Base-by-base conservation (phyloP, 2,113 vertebrate species). In the Myanophis thanlyinensis region DNA sequence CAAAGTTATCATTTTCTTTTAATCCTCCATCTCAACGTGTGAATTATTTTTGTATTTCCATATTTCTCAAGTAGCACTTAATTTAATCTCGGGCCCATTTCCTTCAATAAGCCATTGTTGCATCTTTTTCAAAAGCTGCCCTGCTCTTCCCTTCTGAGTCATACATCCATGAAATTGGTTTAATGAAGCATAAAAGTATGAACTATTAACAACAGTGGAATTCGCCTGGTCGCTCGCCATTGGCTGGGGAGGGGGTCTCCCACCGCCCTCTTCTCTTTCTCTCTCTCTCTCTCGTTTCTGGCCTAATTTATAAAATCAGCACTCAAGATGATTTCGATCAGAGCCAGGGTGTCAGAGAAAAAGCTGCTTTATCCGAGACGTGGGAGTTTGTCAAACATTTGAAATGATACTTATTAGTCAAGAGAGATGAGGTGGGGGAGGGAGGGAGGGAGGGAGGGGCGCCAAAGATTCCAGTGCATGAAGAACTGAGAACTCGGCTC, bases 151-250 rank as follows among this genome's bases (percentile, higher is more conserved):
- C 99, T 85, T 98, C 99, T 98, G 99, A 98, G 98, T 99, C 99
- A 99, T 98, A 98, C 99, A 98, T 97, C 98, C 99, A 98, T 99
- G 99, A 99, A 99, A 99, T 99, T 99, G 99, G 99, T 99, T 99
- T 99, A 99, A 99, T 99, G 99, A 99, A 99, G 98, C 99, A 99
- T 98, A 99, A 99, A 99, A 98, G 98, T 99, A 99, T 99, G 99
- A 98, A 98, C 98, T 98, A 99, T 99, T 98, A 99, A 98, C 98
- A 98, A 99, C 98, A 98, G 98, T 98, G 98, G 98, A 98, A 99
- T 98, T 99, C 98, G 98, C 98, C 98, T 98, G 97, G 98, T 98
- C 98, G 98, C 98, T 98, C 98, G 98, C 98, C 98, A 98, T 98
- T 98, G 98, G 98, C 98, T 97, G 98, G 98, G 98, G 97, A 15